phyloP scores from a whole-genome alignment of 2,888 invertebrate species.

The Coronaproctus castanopsis region DNA sequence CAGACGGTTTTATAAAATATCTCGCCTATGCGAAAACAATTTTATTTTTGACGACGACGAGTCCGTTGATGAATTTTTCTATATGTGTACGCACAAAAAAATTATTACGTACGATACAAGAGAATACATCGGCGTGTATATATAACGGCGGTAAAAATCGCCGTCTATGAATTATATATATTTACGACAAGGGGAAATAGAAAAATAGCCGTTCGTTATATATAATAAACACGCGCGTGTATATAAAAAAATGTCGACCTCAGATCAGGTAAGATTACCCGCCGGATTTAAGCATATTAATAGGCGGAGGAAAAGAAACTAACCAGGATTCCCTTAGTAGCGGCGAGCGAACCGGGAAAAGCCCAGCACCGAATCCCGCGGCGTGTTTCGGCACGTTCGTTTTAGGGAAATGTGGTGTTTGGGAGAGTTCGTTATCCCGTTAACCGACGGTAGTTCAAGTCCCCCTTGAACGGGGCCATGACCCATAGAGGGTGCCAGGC shows the following conservation, averaged over 20 bases:
- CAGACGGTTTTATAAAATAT: too few species aligned
- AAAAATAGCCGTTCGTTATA: too few species aligned
- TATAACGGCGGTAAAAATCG: too few species aligned
- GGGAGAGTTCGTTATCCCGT: slow-evolving; percentile 17
- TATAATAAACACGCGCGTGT: too few species aligned
- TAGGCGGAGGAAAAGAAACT: slow-evolving; percentile 51
- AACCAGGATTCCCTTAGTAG: slow-evolving; percentile 41
- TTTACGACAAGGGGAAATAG: too few species aligned
- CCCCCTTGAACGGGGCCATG: slow-evolving; percentile 26
- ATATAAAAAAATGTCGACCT: slow-evolving; percentile 15
- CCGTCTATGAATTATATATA: too few species aligned
- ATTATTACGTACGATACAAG: too few species aligned
- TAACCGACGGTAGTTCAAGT: slow-evolving; percentile 16
- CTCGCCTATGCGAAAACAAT: too few species aligned
- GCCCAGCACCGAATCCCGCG: slow-evolving; percentile 30
- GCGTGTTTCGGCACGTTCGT: slow-evolving; percentile 9
- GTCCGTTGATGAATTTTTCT: too few species aligned
- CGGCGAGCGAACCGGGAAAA: slow-evolving; percentile 41
- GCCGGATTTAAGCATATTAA: slow-evolving; percentile 35
- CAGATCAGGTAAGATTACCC: slow-evolving; percentile 19
- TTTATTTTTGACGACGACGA: too few species aligned
- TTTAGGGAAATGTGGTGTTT: slow-evolving; percentile 19
- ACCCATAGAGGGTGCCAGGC: slow-evolving; percentile 27
- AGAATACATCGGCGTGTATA: too few species aligned
- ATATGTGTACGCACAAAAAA: too few species aligned